Base-by-base conservation (phyloP, 2,113 vertebrate genomes). In the Hylia prasina region DNA sequence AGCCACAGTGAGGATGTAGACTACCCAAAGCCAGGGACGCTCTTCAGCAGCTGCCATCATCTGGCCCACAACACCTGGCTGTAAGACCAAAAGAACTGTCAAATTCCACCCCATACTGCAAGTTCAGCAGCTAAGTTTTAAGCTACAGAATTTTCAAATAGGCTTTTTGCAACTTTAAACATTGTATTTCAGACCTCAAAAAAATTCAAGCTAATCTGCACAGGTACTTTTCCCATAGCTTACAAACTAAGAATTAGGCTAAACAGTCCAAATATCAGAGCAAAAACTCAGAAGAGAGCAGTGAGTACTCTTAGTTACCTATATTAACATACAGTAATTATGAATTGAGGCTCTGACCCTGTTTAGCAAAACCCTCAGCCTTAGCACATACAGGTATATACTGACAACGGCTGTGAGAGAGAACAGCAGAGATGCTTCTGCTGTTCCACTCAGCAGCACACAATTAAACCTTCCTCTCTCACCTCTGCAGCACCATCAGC, bases 401-500 rank as follows among this genome's bases (percentile, higher is more conserved):
- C 6, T 9, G 25, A 53, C n/a, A 50, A 44, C 89, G 6, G 35
- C 23, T 19, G 19, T 42, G 22, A 20, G 9, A 72, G 17, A 69
- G 16, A 70, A 81, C 11, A 85, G 66, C 39, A 60, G 24, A 64
- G 73, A 13, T 40, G 21, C 30, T 79, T 30, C 56, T 28, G 14
- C 50, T 69, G 21, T 35, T 92, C 50, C 58, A 75, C 40, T 22
- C 18, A 37, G 50, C 30, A 70, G 19, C 19, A 68, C 17, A 54
- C 33, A 84, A 47, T 31, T 20, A 63, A 84, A 40, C 23, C 31
- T 73, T 37, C 19, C 16, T 48, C 54, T 56, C 97, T 54, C 85
- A 99, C 99, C 98, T 99, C 99, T 3, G 99, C 98, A 35, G 99
- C 99, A 22, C 99, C 99, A 93, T 99, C 99, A 1, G 99, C 99